Base-by-base conservation (phyloP, 1,140 invertebrate species). In the Zelostemma sp. region DNA sequence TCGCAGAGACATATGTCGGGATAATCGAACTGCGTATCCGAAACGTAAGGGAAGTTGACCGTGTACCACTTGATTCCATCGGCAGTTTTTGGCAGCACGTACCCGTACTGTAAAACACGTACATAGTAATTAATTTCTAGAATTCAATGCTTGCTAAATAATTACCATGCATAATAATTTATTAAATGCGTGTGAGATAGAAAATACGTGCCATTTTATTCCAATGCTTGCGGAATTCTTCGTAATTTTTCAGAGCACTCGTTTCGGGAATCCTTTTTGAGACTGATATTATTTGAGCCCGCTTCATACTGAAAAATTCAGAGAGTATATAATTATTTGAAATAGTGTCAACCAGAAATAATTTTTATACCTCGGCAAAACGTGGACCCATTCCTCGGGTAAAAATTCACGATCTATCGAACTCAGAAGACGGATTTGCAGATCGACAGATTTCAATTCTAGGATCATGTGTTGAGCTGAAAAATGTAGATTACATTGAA, bases 211-310 rank as follows among this genome's bases (percentile, higher is more conserved):
- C 78, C 68, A 72, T 78, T 61, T 77, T 77, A 61, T 80, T 77
- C 78, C 78, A 80, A 28, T 80, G 72, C 14, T 68, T 73, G 31
- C 58, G 64, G 31, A 78, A 43, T 12, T 77, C 72, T 38, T 69
- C 55, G 25, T 77, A 78, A 9, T 50, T 68, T 28, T 45, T 47
- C 19, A 75, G 77, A 21, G 58, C 43, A 46, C 64, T 68, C 38
- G 65, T 25, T 49, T 69, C 11, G 0, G 76, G 77, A 31, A 79
- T 71, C 19, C 61, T 15, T 21, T 68, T 63, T 6, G 62, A 72
- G 40, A 78, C 49, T 11, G 61, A 62, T 2, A 71, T 38, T 8
- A 78, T 48, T 6, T 58, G 40, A 46, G 58, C 71, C 41, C 66
- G 72, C 18, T 73, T 72, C 48, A 73, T 62, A 51, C 75, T 59